Evolutionary conservation across 2,113 vertebrate genomes (phyloP), one percentile per base, ranked within the genome.

Genomic region (Engraulis encrasicolus): DNA sequence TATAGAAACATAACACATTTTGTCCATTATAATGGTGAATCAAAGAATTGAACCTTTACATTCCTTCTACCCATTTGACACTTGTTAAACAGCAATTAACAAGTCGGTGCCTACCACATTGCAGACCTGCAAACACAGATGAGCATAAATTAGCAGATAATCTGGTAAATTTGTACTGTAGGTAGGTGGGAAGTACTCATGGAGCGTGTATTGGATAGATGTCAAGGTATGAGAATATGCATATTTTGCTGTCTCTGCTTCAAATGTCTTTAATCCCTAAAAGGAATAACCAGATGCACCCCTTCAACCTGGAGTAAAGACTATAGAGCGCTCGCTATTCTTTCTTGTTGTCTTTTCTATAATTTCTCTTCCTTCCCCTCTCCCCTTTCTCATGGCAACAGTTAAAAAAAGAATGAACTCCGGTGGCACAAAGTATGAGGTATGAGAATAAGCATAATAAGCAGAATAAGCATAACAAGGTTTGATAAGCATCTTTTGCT

Each of bases 231-330:
- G 7, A 71, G 34, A 17, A 34, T 34, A 34, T 36, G 27, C 27
- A 74, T 34, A 34, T 74, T 74, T 74, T n/a, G n/a, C 31, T 82
- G 50, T 88, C 88, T 85, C 87, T 89, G 86, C 87, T n/a, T n/a
- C n/a, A n/a, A n/a, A n/a, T n/a, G n/a, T n/a, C n/a, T n/a, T n/a
- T n/a, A n/a, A n/a, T n/a, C n/a, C n/a, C n/a, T n/a, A n/a, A n/a
- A n/a, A n/a, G n/a, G n/a, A n/a, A n/a, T n/a, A n/a, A n/a, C n/a
- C n/a, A n/a, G n/a, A n/a, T n/a, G n/a, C n/a, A n/a, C n/a, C n/a
- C n/a, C n/a, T n/a, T n/a, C n/a, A n/a, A n/a, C n/a, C n/a, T n/a
- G n/a, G n/a, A n/a, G n/a, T n/a, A n/a, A n/a, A n/a, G n/a, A n/a
- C n/a, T n/a, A n/a, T n/a, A n/a, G n/a, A n/a, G n/a, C n/a, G n/a